Base-by-base conservation (phyloP, 2,797 vertebrate genomes). In the Pelodytes ibericus region DNA sequence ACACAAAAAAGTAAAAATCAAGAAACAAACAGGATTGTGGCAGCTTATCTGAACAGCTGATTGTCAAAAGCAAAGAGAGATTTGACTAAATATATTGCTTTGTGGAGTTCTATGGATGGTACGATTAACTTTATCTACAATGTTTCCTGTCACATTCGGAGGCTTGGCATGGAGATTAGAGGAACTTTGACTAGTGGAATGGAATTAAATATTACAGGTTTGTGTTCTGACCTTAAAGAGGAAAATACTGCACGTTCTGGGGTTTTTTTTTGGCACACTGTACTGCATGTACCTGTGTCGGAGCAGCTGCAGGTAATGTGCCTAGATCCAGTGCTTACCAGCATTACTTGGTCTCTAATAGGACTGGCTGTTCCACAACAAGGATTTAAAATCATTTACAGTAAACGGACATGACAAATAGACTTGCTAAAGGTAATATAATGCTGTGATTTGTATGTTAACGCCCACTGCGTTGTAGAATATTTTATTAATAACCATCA, bases 61-160 rank as follows among this genome's bases (percentile, higher is more conserved):
- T 29, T 51, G 44, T 30, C 6, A 49, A 51, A 30, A 49, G 36
- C 13, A 15, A 29, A 30, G 51, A n/a, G 27, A 26, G 22, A 29
- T 30, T 49, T 56, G 56, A 51, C 44, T 49, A 67, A 51, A 53
- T 47, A 56, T 24, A 68, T 68, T 68, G 65, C 36, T 70, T 68
- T 26, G 39, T 41, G 51, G 39, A 26, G 30, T 18, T 57, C 27
- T 70, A 58, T 39, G 26, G 26, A 18, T 47, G 10, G 25, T 26
- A 15, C 8, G 18, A 70, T 70, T 41, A 59, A 26, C 22, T 70
- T 70, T 58, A 59, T 70, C 25, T 6, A 25, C 27, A 69, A 65
- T n/a, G 53, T 41, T 70, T 58, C 33, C 31, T n/a, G 53, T 39
- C 20, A 57, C 30, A 70, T 70, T 26, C 26, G 31, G 20, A 58